A percentile compares a stretch with the other conserved stretches of the same genome.
Conservation (phyloP, 2,113 vertebrate species). For the Gavia stellata region DNA sequence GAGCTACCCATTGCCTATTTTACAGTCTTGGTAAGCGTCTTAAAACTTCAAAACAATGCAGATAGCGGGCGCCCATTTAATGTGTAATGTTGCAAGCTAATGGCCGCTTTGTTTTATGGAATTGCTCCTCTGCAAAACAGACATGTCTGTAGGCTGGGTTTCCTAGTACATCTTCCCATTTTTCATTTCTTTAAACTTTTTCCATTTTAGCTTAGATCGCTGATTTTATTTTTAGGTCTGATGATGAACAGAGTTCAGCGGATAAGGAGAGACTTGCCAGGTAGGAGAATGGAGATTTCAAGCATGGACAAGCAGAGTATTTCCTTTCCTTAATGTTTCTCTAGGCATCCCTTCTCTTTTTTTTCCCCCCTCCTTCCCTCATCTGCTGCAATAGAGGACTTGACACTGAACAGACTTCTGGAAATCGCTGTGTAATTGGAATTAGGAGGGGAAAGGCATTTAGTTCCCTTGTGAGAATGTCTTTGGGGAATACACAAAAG, state of each 20-base stretch:
- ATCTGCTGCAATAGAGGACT: conserved; percentile 41
- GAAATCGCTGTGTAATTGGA: not conserved
- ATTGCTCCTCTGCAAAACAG: not conserved
- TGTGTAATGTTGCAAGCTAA: not conserved
- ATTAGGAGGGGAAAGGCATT: not conserved
- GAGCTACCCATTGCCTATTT: not conserved
- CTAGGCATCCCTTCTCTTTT: conserved; percentile 24
- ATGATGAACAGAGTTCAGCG: conserved; percentile 90
- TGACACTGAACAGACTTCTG: not conserved
- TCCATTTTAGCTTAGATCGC: conserved; percentile 80
- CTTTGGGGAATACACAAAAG: not conserved
- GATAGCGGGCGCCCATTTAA: not conserved
- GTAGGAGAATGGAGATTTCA: conserved; percentile 75
- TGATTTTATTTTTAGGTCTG: conserved; percentile 89
- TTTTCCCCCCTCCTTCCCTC: not conserved
- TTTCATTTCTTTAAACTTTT: conserved; percentile 28
- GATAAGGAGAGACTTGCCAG: conserved; percentile 93
- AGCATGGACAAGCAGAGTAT: conserved; percentile 70
- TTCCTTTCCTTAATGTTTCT: conserved; percentile 26
- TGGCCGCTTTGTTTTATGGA: not conserved
- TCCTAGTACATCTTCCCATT: not conserved
- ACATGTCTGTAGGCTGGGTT: not conserved
- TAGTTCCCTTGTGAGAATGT: not conserved
- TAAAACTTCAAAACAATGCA: not conserved
- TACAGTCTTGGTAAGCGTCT: not conserved